Evolutionary conservation across 2,888 invertebrate genomes (phyloP).

Genomic region (Phyto melanocephala): DNA sequence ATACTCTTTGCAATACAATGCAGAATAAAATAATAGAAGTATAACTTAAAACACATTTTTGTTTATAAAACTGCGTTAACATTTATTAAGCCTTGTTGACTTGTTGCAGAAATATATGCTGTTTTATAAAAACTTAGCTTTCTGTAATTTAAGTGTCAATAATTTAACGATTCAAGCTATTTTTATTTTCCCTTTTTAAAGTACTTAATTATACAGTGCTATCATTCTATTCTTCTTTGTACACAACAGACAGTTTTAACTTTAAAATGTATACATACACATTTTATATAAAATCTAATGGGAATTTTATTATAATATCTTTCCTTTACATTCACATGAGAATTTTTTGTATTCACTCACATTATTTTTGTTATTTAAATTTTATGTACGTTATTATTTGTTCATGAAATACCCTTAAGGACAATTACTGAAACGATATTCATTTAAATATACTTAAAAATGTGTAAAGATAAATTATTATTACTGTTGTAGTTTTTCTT

Average conservation of each 20-base stretch:
- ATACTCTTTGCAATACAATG: neutral
- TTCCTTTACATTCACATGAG: neutral
- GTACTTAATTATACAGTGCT: neutral
- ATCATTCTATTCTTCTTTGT: neutral
- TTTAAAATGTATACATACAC: neutral
- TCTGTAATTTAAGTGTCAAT: no score
- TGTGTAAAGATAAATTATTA: slow-evolving; percentile 13
- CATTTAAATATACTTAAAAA: slow-evolving; percentile 28
- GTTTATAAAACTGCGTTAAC: no score
- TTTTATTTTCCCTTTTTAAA: no score
- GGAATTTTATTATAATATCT: slow-evolving; percentile 46
- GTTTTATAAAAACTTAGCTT: no score
- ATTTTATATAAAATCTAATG: slow-evolving; percentile 33
- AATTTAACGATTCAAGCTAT: no score
- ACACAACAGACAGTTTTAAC: neutral
- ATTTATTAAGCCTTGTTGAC: no score
- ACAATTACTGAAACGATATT: slow-evolving; percentile 59
- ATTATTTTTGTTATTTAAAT: neutral
- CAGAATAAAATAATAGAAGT: neutral
- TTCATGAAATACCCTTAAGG: slow-evolving; percentile 40
- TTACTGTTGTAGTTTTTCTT: neutral
- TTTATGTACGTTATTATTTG: neutral
- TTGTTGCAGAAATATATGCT: no score
- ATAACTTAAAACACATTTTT: no score
- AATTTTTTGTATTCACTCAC: neutral